Percentiles rank a stretch among this genome's conserved stretches.
These are phyloP conservation scores for Epizoanthus stellaris DNA, from an alignment of 92 coral and sea anemone genomes.

Conservation along the genomic window DNA sequence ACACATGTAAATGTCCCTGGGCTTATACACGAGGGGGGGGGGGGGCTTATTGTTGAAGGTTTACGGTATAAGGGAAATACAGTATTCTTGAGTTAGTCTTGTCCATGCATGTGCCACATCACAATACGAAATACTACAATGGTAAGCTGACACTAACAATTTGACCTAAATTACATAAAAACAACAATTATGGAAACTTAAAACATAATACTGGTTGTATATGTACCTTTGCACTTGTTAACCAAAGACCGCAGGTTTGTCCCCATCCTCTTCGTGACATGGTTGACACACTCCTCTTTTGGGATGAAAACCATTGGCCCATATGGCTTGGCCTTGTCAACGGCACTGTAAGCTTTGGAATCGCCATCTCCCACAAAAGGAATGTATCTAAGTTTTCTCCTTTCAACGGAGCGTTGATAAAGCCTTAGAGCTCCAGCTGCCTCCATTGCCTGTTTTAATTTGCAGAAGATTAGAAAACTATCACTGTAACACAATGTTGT, in stretches of 20 bases:
- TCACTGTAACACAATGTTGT: too few species aligned
- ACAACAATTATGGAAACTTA: background rate
- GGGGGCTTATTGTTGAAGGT: too few species aligned
- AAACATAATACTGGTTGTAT: background rate
- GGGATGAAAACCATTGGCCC: conserved; percentile 67
- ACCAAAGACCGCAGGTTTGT: conserved; percentile 59
- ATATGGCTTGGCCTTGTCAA: conserved; percentile 55
- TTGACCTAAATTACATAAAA: background rate
- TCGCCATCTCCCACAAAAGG: conserved; percentile 70
- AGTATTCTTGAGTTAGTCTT: too few species aligned
- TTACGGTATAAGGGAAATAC: too few species aligned
- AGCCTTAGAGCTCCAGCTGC: conserved; percentile 54
- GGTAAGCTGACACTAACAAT: background rate
- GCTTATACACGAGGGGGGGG: too few species aligned
- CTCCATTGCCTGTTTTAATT: conserved; percentile 64
- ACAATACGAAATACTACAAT: too few species aligned
- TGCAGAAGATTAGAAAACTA: too few species aligned
- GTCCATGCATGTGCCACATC: too few species aligned
- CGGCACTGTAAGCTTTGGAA: conserved; percentile 46
- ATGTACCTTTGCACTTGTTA: conserved; percentile 53
- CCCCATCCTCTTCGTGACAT: conserved; percentile 71
- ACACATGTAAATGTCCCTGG: too few species aligned
- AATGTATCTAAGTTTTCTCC: conserved; percentile 58
- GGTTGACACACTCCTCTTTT: conserved; percentile 72
- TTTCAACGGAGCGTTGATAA: conserved; percentile 46